Base-by-base conservation (phyloP, 2,888 invertebrate species). In the Sinohyriopsis cumingii region DNA sequence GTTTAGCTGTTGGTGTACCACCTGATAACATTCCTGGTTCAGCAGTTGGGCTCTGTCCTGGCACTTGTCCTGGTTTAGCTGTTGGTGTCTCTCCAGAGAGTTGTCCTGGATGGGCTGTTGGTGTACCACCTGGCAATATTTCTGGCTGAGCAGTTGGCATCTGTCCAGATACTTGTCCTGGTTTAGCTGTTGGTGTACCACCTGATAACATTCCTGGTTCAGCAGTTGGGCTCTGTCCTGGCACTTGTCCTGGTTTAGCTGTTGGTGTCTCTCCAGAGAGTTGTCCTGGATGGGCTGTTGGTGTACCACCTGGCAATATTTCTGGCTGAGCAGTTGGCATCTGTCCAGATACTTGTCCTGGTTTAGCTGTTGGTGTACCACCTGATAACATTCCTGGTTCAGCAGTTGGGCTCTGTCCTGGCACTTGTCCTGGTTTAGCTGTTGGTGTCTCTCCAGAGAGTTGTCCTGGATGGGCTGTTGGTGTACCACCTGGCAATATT, bases 391-490 rank as follows among this genome's bases (percentile, higher is more conserved):
- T 54, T 9, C 64, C 64, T 64, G 64, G 64, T 19, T 64, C 55
- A 24, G 64, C 64, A 24, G 55, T 64, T 55, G 64, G 64, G 9
- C 0, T 64, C 24, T 25, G 25, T 55, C 55, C 64, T 2, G 55
- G 24, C 15, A 64, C n/a, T 3, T 9, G 55, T 20, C 64, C 64
- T 64, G 64, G 64, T 3, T 65, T 19, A 19, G 71, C 12, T 65
- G 73, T 67, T 18, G 67, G 59, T 55, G 61, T 60, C 57, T 24
- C 22, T 6, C 57, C 67, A 22, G 63, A 45, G 18, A 24, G 19
- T 25, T 59, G 57, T 19, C 55, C 65, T 67, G 76, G 75, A 18
- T 69, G 62, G 24, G 73, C 69, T 24, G 78, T 76, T 67, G 78
- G 77, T 33, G 69, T 55, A 12, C 65, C 60, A 24, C 62, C 68